Percentiles rank a stretch among this genome's conserved stretches.
These are phyloP conservation scores for Bombus pyrosoma DNA, from an alignment of 1,140 invertebrate species.

Conservation along the genomic window DNA sequence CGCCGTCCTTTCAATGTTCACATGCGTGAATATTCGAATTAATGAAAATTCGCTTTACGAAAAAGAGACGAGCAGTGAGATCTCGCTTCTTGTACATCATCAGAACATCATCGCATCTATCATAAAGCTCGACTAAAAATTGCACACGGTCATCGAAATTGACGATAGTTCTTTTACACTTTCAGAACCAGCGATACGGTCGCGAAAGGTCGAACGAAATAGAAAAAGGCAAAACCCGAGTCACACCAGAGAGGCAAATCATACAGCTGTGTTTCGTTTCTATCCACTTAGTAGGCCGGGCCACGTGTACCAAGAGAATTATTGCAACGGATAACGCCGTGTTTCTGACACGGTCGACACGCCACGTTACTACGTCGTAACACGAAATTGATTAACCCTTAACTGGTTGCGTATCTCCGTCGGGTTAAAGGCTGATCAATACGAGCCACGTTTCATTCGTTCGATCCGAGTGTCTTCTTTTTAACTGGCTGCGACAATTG, in stretches of 20 bases:
- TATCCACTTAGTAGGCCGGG: neutral
- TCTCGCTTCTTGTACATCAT: neutral
- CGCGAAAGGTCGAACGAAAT: neutral
- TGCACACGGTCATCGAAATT: neutral
- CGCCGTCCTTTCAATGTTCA: too few relatives aligned
- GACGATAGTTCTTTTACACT: conserved; percentile 3
- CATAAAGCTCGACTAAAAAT: neutral
- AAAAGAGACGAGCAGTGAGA: neutral
- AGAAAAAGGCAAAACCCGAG: neutral
- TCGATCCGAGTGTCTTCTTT: conserved; percentile 12
- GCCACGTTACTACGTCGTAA: conserved; percentile 39
- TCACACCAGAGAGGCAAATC: neutral
- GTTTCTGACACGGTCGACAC: conserved; percentile 37
- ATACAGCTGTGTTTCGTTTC: neutral
- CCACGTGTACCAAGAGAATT: conserved; percentile 23
- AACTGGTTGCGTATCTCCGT: conserved; percentile 22
- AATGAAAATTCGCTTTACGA: neutral
- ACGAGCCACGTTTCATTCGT: conserved; percentile 20
- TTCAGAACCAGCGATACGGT: neutral
- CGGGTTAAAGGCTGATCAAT: conserved; percentile 15
- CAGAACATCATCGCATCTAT: neutral
- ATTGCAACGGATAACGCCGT: conserved; percentile 19
- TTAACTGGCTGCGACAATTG: neutral
- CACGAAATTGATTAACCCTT: conserved; percentile 48
- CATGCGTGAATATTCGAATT: too few relatives aligned